Conservation (phyloP, 2,888 invertebrate species). For the Frankliniella intonsa region DNA sequence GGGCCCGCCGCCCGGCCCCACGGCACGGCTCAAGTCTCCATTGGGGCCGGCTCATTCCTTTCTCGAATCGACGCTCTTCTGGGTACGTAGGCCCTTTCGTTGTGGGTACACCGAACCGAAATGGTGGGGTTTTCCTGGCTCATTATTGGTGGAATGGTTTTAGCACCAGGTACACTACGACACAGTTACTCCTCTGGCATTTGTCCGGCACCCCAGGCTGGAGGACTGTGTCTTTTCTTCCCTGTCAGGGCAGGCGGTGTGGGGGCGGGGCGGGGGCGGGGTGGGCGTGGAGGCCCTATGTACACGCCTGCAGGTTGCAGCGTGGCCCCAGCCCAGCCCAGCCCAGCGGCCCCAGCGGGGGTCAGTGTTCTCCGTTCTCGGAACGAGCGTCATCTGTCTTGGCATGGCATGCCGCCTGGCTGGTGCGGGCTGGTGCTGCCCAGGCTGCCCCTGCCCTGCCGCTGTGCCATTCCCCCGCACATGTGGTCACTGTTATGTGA, state of each 20-base stretch:
- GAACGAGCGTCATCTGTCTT: neutral
- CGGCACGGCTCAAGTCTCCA: neutral
- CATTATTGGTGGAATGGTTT: too few species aligned
- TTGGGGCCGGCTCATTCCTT: neutral
- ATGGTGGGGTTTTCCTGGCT: too few species aligned
- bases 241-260: too few species aligned
- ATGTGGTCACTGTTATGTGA: conserved; percentile 19
- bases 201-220: too few species aligned
- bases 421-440: neutral
- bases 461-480: neutral
- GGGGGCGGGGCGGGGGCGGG: too few species aligned
- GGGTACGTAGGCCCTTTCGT: too few species aligned
- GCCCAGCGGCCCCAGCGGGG: neutral
- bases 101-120: too few species aligned
- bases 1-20: neutral
- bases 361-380: conserved; percentile 19
- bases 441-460: neutral
- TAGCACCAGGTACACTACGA: neutral
- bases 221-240: too few species aligned
- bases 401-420: neutral
- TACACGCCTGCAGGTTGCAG: too few species aligned
- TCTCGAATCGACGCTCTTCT: too few species aligned
- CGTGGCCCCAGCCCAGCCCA: neutral
- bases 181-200: neutral
- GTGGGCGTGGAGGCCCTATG: too few species aligned